A percentile compares a stretch with the other conserved stretches of the same genome.
These are phyloP conservation scores for Mycalesis mineus DNA, from an alignment of 2,888 invertebrate species.

Conservation along the genomic window DNA sequence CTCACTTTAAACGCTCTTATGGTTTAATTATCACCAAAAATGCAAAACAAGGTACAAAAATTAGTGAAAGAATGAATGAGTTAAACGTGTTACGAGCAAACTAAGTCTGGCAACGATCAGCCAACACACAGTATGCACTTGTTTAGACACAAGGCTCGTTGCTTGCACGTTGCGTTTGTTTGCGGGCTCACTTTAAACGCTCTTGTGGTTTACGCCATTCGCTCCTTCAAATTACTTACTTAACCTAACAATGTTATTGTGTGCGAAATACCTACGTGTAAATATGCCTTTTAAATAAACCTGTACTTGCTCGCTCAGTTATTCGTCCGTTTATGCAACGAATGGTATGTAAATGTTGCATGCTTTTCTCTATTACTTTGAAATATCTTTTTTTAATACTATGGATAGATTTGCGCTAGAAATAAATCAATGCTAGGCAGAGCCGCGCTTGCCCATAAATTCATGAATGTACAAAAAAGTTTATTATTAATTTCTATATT, in stretches of 20 bases:
- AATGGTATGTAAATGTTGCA: no score
- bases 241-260: constrained; percentile 19
- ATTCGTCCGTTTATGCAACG: no score
- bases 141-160: constrained; percentile 20
- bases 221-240: constrained; percentile 27
- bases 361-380: no score
- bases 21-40: constrained; percentile 12
- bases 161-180: constrained; percentile 23
- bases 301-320: background rate
- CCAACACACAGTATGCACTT: background rate
- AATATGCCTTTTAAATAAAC: background rate
- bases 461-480: no score
- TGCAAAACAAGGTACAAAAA: no score
- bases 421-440: no score
- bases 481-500: no score
- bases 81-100: background rate
- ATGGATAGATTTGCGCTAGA: no score
- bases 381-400: no score
- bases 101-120: constrained; percentile 1
- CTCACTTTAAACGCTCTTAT: constrained; percentile 24
- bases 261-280: constrained; percentile 5
- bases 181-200: constrained; percentile 24
- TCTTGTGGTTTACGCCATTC: constrained; percentile 26
- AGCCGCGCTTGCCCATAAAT: no score
- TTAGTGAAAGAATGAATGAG: no score